Conservation (phyloP, 37 sponge, comb jelly and placozoan genomes). For the Cladorhizidae sp. region DNA sequence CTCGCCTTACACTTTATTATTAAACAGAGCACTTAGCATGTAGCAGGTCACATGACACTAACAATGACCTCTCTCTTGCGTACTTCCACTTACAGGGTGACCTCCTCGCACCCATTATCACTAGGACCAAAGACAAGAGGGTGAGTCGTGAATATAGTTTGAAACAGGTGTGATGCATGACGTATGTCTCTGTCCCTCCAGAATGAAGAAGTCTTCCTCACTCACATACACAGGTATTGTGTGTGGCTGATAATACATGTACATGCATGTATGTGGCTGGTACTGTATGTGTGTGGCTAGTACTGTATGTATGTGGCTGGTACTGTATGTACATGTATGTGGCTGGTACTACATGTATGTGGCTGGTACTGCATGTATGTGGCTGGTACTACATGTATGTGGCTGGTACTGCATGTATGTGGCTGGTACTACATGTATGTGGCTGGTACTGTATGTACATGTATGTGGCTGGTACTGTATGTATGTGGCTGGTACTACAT, state of each 20-base stretch:
- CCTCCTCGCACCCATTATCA: constrained; percentile 45
- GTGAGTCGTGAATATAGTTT: constrained; percentile 3
- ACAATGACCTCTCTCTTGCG: not conserved
- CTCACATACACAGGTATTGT: constrained; percentile 61
- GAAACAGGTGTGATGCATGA: not conserved
- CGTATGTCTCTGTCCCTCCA: not conserved
- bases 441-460: too few species aligned
- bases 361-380: too few species aligned
- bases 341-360: too few species aligned
- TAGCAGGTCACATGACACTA: not conserved
- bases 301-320: too few species aligned
- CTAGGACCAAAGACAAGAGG: constrained; percentile 44
- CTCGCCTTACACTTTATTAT: too few species aligned
- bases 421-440: too few species aligned
- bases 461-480: too few species aligned
- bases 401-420: too few species aligned
- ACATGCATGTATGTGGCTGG: constrained; percentile 1
- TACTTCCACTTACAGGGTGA: constrained; percentile 32
- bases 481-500: too few species aligned
- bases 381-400: too few species aligned
- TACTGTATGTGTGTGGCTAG: not conserved
- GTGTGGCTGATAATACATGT: not conserved
- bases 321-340: too few species aligned
- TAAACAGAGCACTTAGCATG: too few species aligned
- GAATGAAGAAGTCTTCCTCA: constrained; percentile 55